Conservation (phyloP, 1,140 invertebrate species). For the Saxidomus purpurata region DNA sequence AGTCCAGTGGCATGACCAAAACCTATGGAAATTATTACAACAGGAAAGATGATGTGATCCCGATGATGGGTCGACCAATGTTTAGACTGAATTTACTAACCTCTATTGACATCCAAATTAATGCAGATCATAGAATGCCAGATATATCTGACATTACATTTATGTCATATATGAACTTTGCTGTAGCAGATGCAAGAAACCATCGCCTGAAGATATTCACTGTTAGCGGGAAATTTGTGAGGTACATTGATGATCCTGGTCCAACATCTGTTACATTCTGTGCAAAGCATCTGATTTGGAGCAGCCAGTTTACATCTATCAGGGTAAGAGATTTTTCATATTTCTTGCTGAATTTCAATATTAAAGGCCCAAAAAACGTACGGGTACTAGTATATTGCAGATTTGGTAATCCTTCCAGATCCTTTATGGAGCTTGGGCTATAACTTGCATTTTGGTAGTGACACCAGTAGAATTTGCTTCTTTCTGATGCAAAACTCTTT, state of each 20-base stretch:
- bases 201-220: slow-evolving; percentile 24
- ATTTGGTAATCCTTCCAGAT: too few relatives aligned
- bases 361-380: too few relatives aligned
- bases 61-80: not conserved
- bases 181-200: slow-evolving; percentile 30
- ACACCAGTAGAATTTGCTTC: too few relatives aligned
- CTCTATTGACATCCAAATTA: not conserved
- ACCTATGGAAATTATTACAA: not conserved
- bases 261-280: slow-evolving; percentile 52
- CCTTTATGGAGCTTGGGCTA: too few relatives aligned
- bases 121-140: not conserved
- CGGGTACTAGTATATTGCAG: too few relatives aligned
- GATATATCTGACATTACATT: not conserved
- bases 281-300: slow-evolving; percentile 29
- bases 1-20: not conserved
- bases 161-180: not conserved
- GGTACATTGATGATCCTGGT: slow-evolving; percentile 25
- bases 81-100: not conserved
- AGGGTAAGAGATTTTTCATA: too few relatives aligned
- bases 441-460: too few relatives aligned
- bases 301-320: slow-evolving; percentile 35
- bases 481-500: too few relatives aligned
- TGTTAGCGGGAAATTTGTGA: not conserved
- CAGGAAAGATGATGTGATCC: too few relatives aligned
- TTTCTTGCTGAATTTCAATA: too few relatives aligned